Evolutionary conservation across 1,140 invertebrate genomes (phyloP), one percentile per base, ranked within the genome.

Genomic region (Danaus melanippus): DNA sequence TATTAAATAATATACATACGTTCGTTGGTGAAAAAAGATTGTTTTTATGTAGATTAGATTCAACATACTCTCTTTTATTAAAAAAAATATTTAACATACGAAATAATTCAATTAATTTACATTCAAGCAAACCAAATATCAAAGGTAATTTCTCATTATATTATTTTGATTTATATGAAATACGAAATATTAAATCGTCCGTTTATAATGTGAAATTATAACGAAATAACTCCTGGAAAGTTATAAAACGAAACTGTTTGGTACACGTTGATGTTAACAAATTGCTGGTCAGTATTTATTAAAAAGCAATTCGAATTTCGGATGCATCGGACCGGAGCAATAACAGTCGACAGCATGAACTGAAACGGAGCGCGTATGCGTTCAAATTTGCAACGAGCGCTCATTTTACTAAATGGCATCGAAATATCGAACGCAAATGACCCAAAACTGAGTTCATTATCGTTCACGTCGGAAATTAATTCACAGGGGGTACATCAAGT

Each of bases 381-480:
- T 60, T 51, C 42, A 67, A 76, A 74, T 73, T 71, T 69, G 67
- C 64, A 63, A 60, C 60, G 46, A 41, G 58, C 67, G 62, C 62
- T 69, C 68, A 72, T 75, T 76, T 69, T 56, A 46, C 47, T 59
- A 61, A 66, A 65, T 53, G 65, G 56, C 64, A 64, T 62, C 65
- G 64, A 66, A 74, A 79, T 69, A 74, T 76, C 67, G 69, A 32
- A 70, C 62, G 64, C 66, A 75, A 72, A 76, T 77, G 71, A 72
- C 63, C 69, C 60, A 62, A 55, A 67, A 71, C 61, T 56, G 21
- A 32, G 64, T 71, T 79, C 73, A 77, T 79, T 79, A 79, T 69
- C 63, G 66, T 62, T 61, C 56, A 62, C 61, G 71, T 74, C 62
- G 66, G 69, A 77, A 72, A 76, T 77, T 74, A 74, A 79, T 76